A percentile compares a stretch with the other conserved stretches of the same genome.
These are phyloP conservation scores for Arothron firmamentum DNA, from an alignment of 2,113 vertebrate genomes.

Conservation along the genomic window DNA sequence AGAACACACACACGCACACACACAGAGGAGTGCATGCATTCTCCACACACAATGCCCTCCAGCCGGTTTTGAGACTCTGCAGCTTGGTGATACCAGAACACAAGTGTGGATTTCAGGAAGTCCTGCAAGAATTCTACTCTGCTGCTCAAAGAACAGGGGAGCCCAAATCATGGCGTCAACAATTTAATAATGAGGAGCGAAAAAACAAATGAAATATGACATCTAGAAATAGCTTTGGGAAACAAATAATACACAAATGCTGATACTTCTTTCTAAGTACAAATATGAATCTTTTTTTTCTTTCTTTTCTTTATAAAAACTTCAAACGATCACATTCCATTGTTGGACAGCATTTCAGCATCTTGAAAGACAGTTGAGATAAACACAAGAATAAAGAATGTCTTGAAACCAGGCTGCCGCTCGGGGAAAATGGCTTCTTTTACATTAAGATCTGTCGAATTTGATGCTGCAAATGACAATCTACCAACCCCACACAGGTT, in stretches of 20 bases:
- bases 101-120: slow-evolving; percentile 34
- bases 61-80: slow-evolving; percentile 43
- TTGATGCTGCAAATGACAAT: no score
- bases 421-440: slow-evolving; percentile 25
- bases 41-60: slow-evolving; percentile 42
- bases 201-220: no score
- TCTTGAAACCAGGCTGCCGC: not conserved
- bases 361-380: slow-evolving; percentile 12
- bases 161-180: no score
- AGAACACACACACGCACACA: slow-evolving; percentile 32
- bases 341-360: no score
- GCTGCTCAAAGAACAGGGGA: not conserved
- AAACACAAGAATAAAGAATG: slow-evolving; percentile 26
- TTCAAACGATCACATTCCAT: no score
- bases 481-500: not conserved
- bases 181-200: no score
- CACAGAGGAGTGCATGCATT: slow-evolving; percentile 41
- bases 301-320: no score
- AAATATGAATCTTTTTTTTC: no score
- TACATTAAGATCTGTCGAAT: slow-evolving; percentile 14
- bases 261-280: no score
- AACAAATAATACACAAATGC: no score
- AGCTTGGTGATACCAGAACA: slow-evolving; percentile 44
- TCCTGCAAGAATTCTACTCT: slow-evolving; percentile 23
- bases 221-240: no score